phyloP scores from a whole-genome alignment of 2,888 invertebrate species.

The Hyposoter dolosus region DNA sequence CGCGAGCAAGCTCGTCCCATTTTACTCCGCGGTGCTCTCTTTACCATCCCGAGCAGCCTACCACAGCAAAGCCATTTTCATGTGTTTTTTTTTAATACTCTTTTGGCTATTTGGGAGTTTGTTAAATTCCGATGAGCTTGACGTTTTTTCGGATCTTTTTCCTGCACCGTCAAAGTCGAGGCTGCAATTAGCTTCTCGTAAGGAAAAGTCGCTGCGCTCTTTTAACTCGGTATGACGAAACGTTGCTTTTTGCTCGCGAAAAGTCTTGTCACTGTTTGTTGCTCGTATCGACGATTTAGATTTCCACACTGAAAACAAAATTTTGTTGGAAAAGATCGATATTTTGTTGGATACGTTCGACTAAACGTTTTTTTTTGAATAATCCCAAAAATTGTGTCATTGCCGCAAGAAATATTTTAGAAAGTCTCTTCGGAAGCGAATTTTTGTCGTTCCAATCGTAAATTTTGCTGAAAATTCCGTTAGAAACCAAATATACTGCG shows the following conservation, averaged over 20 bases:
- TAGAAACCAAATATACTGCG: too few species aligned
- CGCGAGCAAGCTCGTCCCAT: slow-evolving; percentile 68
- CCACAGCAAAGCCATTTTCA: slow-evolving; percentile 23
- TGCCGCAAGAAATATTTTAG: too few species aligned
- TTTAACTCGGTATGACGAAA: not conserved
- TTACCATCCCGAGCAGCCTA: slow-evolving; percentile 25
- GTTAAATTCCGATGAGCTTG: slow-evolving; percentile 74
- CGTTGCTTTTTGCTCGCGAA: not conserved
- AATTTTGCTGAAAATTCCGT: too few species aligned
- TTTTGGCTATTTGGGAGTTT: slow-evolving; percentile 71
- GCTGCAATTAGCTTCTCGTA: not conserved
- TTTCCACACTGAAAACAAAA: too few species aligned
- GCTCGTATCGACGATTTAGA: not conserved
- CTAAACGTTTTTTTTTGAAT: too few species aligned
- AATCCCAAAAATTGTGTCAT: too few species aligned
- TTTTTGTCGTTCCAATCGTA: too few species aligned
- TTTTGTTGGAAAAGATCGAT: too few species aligned
- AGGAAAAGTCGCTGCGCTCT: not conserved
- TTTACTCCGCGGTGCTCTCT: slow-evolving; percentile 48
- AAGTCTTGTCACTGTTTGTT: not conserved
- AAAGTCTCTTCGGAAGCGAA: too few species aligned
- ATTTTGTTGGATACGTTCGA: too few species aligned
- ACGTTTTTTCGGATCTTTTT: slow-evolving; percentile 13
- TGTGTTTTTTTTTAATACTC: slow-evolving; percentile 8
- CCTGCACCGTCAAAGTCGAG: not conserved